These are phyloP conservation scores for Scaptomyza pallida DNA, from an alignment of 1,140 invertebrate genomes.

Conservation along the genomic window DNA sequence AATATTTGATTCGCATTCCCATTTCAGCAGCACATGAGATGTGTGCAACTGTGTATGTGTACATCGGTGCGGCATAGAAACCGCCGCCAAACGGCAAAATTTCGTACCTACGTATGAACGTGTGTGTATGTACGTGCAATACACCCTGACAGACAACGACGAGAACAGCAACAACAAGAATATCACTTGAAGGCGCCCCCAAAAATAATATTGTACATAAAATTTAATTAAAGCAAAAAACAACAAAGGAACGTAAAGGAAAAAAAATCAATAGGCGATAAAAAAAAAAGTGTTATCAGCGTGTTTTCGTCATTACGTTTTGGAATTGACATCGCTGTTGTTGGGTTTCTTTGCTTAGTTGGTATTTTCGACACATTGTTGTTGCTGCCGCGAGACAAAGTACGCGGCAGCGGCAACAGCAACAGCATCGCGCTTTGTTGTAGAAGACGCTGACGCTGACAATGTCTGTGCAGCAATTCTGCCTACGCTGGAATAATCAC, in stretches of 20 bases:
- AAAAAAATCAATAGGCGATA: constrained; percentile 68
- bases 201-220: constrained; percentile 69
- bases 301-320: constrained; percentile 50
- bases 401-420: constrained; percentile 52
- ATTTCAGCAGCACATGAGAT: constrained; percentile 66
- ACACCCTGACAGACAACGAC: constrained; percentile 30
- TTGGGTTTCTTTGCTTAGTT: constrained; percentile 25
- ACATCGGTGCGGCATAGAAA: constrained; percentile 66
- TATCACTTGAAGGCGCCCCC: constrained; percentile 48
- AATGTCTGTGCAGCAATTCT: constrained; percentile 93
- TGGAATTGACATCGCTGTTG: constrained; percentile 58
- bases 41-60: constrained; percentile 56
- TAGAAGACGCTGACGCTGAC: constrained; percentile 39
- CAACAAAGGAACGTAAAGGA: constrained; percentile 32
- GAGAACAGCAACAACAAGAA: constrained; percentile 20
- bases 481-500: constrained; percentile 95
- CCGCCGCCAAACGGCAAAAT: constrained; percentile 54
- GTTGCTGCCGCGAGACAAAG: constrained; percentile 46
- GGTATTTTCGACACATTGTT: constrained; percentile 41
- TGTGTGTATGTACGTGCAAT: constrained; percentile 11
- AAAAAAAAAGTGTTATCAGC: constrained; percentile 68
- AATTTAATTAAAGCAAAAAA: constrained; percentile 68
- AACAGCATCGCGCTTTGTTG: constrained; percentile 38
- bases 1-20: constrained; percentile 34
- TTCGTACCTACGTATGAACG: constrained; percentile 33